These are phyloP conservation scores for Lymantria dispar DNA, from an alignment of 2,888 invertebrate species.

Conservation along the genomic window DNA sequence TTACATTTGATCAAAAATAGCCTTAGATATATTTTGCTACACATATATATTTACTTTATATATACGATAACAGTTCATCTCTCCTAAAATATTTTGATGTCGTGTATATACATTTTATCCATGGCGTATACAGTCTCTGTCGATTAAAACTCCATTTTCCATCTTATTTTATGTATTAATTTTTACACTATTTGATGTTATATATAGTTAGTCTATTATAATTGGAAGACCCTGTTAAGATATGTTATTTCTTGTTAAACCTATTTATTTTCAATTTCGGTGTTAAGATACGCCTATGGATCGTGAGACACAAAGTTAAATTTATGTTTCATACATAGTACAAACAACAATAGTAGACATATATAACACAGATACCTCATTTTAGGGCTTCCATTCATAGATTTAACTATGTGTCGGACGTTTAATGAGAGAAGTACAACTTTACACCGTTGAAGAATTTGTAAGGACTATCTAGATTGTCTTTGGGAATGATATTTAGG, in stretches of 20 bases:
- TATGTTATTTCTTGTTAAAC: not conserved
- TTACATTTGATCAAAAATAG: not conserved
- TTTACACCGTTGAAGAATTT: not conserved
- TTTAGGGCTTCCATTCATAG: conserved; percentile 2
- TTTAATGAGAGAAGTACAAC: not conserved
- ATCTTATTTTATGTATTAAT: not conserved
- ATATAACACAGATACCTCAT: not conserved
- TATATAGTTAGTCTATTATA: no score
- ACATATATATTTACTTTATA: not conserved
- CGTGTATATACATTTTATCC: not conserved
- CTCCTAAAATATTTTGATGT: conserved; percentile 1
- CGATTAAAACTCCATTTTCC: not conserved
- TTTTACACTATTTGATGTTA: not conserved
- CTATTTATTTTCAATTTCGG: not conserved
- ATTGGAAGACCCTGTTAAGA: not conserved
- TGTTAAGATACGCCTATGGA: not conserved
- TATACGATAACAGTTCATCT: conserved; percentile 4
- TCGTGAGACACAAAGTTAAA: conserved; percentile 2
- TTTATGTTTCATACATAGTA: not conserved
- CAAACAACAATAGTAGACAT: not conserved
- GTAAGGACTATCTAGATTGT: conserved; percentile 1
- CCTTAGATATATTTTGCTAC: not conserved
- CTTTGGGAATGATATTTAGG: not conserved
- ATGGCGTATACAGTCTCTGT: not conserved
- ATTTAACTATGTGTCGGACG: not conserved